Percentiles rank a stretch among this genome's conserved stretches.
These are phyloP conservation scores for Drosophila rhopaloa DNA, from an alignment of 1,140 invertebrate genomes.

Conservation along the genomic window DNA sequence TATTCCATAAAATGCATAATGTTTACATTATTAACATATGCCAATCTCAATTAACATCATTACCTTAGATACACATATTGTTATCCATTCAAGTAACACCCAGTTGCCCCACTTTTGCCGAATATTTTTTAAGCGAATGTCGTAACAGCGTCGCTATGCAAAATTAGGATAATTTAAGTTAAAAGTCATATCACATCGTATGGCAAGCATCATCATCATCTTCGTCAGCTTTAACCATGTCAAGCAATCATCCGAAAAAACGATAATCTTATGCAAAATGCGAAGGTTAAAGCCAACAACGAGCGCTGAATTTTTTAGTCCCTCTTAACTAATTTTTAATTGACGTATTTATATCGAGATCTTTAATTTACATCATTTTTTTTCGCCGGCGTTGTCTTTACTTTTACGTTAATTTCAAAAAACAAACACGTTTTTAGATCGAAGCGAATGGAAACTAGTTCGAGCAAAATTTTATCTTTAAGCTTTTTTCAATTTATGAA, in stretches of 20 bases:
- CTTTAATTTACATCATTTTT: slow-evolving; percentile 62
- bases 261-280: slow-evolving; percentile 58
- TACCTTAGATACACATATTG: neutral
- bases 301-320: slow-evolving; percentile 32
- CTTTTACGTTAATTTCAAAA: slow-evolving; percentile 39
- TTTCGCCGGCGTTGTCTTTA: slow-evolving; percentile 22
- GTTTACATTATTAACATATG: slow-evolving; percentile 12
- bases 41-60: neutral
- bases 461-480: slow-evolving; percentile 36
- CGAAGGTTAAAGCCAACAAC: slow-evolving; percentile 57
- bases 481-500: slow-evolving; percentile 54
- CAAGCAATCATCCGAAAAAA: slow-evolving; percentile 22
- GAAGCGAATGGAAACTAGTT: slow-evolving; percentile 57
- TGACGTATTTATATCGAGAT: slow-evolving; percentile 66
- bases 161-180: slow-evolving; percentile 44
- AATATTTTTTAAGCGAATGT: slow-evolving; percentile 8
- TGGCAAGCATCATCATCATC: slow-evolving; percentile 28
- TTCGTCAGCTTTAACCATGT: slow-evolving; percentile 29
- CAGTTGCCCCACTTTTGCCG: neutral
- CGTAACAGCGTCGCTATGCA: slow-evolving; percentile 11
- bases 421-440: slow-evolving; percentile 61
- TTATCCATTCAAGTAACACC: neutral
- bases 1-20: slow-evolving; percentile 17
- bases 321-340: slow-evolving; percentile 75
- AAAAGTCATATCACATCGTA: slow-evolving; percentile 9